Evolutionary conservation across 1,140 invertebrate species (phyloP), one percentile per base, ranked within the genome.

Genomic region (Sipha flava): DNA sequence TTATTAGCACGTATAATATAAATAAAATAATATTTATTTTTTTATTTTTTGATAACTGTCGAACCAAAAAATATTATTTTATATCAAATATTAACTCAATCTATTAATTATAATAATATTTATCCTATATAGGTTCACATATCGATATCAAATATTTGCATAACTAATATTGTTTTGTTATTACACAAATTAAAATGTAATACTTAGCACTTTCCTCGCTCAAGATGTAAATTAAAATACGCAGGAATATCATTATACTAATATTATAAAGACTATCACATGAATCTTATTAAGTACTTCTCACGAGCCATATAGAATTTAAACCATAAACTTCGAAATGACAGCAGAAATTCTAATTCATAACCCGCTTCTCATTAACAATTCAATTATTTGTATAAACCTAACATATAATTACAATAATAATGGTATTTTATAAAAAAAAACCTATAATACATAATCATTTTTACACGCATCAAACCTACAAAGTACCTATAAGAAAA

Each of bases 311-410:
- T 70, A 70, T 70, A 70, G 23, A 47, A 70, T 16, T 70, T 29
- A 70, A 23, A 47, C 29, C 40, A 14, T 47, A 70, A 45, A 47
- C 66, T 70, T 47, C n/a, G 43, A 47, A 23, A 29, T 16, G 26
- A 23, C 66, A n/a, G 29, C 40, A 10, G 47, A 73, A 54, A 37
- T 73, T 54, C 47, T 34, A 52, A 73, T 73, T 72, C 23, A 49
- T 47, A 72, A 52, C 45, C n/a, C n/a, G 10, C 14, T 52, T 73
- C 70, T 73, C 47, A 54, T 73, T 73, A 52, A 73, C 47, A 73
- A 52, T 73, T 73, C 70, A 73, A 73, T 73, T 73, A 73, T 31
- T 52, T 37, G 18, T n/a, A 34, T 66, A 37, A 66, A 21, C 31
- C 9, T 66, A 23, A 18, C 43, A 21, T 40, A 14, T n/a, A 37